phyloP scores from a whole-genome alignment of 1,140 invertebrate species.

The Homalodisca vitripennis region DNA sequence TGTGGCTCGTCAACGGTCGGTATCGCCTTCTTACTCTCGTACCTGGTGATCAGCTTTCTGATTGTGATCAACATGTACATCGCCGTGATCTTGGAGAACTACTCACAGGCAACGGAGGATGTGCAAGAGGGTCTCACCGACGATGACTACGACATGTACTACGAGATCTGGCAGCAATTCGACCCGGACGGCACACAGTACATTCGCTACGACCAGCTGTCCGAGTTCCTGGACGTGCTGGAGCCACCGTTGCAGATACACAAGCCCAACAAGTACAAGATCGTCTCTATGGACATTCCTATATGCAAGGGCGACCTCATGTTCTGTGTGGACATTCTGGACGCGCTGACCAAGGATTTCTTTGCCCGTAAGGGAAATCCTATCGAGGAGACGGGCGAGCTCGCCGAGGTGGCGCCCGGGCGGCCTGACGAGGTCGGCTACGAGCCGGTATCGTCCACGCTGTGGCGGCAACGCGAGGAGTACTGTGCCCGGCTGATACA shows the following conservation, averaged over 20 bases:
- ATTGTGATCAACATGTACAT: slow-evolving; percentile 99
- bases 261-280: slow-evolving; percentile 98
- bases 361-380: slow-evolving; percentile 93
- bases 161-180: slow-evolving; percentile 98
- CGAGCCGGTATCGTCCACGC: slow-evolving; percentile 87
- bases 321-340: slow-evolving; percentile 97
- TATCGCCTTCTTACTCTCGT: slow-evolving; percentile 92
- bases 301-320: slow-evolving; percentile 96
- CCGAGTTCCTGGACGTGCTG: slow-evolving; percentile 92
- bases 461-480: slow-evolving; percentile 93
- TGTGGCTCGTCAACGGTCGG: slow-evolving; percentile 92
- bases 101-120: slow-evolving; percentile 96
- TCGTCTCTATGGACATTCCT: slow-evolving; percentile 97
- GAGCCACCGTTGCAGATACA: slow-evolving; percentile 94
- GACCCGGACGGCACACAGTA: slow-evolving; percentile 98
- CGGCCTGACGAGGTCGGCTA: slow-evolving; percentile 83
- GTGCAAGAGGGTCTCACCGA: slow-evolving; percentile 97
- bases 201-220: slow-evolving; percentile 89
- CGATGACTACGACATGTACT: slow-evolving; percentile 99
- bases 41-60: slow-evolving; percentile 96
- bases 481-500: slow-evolving; percentile 95
- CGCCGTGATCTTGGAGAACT: slow-evolving; percentile 98
- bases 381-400: slow-evolving; percentile 83
- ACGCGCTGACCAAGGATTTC: slow-evolving; percentile 94
- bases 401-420: slow-evolving; percentile 68